Conservation (phyloP, 2,797 vertebrate species). For the Melanitta fusca region DNA sequence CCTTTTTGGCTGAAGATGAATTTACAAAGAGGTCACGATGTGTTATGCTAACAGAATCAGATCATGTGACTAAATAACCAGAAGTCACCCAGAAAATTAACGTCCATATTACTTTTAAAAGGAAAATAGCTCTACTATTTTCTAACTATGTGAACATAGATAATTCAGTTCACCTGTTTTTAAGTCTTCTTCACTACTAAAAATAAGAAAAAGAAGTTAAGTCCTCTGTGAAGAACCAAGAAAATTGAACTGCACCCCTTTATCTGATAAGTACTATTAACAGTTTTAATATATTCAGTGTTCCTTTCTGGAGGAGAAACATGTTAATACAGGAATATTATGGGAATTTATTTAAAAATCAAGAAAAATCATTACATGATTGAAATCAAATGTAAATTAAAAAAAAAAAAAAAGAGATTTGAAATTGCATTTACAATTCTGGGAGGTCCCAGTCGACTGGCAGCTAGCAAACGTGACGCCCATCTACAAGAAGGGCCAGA, state of each 20-base stretch:
- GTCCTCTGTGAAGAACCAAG: neutral
- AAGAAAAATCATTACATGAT: neutral
- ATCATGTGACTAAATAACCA: slow-evolving; percentile 30
- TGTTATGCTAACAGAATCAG: neutral
- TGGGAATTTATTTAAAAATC: no score
- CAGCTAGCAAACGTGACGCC: no score
- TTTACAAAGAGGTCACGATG: neutral
- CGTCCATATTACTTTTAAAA: slow-evolving; percentile 1
- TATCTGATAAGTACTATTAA: neutral
- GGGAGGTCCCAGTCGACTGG: no score
- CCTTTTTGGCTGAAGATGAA: neutral
- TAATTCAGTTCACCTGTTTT: neutral
- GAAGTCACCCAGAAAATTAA: slow-evolving; percentile 41
- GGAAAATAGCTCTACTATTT: neutral
- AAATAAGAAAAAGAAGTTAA: neutral
- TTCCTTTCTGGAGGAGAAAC: neutral
- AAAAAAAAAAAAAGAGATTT: neutral
- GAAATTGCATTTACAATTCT: neutral
- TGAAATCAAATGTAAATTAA: neutral
- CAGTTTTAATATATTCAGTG: neutral
- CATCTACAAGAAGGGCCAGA: no score
- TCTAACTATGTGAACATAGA: neutral
- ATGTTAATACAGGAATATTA: fast-evolving
- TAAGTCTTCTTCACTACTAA: neutral
- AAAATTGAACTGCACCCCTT: neutral